Base-by-base conservation (phyloP, 2,797 vertebrate species). In the Spinibarbus caldwelli region DNA sequence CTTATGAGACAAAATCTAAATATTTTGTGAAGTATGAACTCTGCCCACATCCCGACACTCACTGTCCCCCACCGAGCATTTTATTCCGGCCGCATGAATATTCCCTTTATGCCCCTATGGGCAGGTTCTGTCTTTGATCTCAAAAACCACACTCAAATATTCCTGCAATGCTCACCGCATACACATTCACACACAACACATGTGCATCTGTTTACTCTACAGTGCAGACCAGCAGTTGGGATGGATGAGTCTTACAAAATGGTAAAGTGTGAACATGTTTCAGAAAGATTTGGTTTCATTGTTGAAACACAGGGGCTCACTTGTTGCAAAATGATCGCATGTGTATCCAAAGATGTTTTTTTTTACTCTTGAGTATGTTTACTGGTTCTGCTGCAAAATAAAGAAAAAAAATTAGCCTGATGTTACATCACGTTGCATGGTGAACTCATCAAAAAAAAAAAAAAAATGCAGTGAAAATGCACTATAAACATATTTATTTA, bases 131-230 rank as follows among this genome's bases (percentile, higher is more conserved):
- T 80, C 80, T 85, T 87, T 88, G 73, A 87, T 86, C 86, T 62
- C 41, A 34, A 86, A 81, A 89, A 85, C 86, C 87, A 84, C 81
- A 80, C 59, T 70, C 71, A 90, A 88, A 85, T 86, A 88, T 88
- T 87, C 80, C 73, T 86, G 86, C 89, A 77, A 88, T 88, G 86
- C 59, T 72, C 77, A 87, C 85, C 85, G 52, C 87, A 88, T 78
- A 87, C 86, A 78, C 83, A 86, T 78, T 78, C 66, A 83, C 68
- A 86, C 72, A 78, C 88, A 86, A 80, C 70, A 83, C 85, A 83
- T 88, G 54, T 83, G 87, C 38, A 62, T 87, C 80, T 84, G 67
- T 89, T 89, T 89, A 89, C 83, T 31, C 79, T 81, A 64, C 80
- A 83, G 75, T 64, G 11, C 62, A 76, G 57, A 4, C 29, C 9